Evolutionary conservation across 2,797 vertebrate genomes (phyloP).

Genomic region (Enteromius paludinosus): DNA sequence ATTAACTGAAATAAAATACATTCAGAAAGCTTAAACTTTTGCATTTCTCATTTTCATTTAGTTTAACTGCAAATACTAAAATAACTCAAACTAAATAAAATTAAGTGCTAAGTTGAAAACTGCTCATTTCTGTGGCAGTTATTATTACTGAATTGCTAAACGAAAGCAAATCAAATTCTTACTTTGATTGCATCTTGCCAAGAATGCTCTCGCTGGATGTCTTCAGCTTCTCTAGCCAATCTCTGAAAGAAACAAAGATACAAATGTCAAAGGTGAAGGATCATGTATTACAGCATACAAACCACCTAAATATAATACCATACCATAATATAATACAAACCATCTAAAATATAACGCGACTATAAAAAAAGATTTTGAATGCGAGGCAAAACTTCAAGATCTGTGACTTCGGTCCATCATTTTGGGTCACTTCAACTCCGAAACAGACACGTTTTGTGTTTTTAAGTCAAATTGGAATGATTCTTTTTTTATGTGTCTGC

Average conservation of each 20-base stretch:
- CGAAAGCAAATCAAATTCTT: not conserved
- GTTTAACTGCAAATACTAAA: not conserved
- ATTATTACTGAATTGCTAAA: not conserved
- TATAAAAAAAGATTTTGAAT: not conserved
- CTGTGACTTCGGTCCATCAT: not conserved
- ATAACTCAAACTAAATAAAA: too few relatives aligned
- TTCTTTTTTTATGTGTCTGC: not conserved
- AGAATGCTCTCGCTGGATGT: slow-evolving; percentile 90
- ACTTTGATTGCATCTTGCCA: slow-evolving; percentile 94
- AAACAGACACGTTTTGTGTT: not conserved
- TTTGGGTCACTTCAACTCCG: not conserved
- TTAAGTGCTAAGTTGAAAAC: too few relatives aligned
- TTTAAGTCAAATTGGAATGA: not conserved
- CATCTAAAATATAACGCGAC: not conserved
- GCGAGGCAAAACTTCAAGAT: not conserved
- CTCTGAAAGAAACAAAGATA: slow-evolving; percentile 78
- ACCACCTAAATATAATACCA: too few relatives aligned
- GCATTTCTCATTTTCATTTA: not conserved
- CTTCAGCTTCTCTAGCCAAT: slow-evolving; percentile 90
- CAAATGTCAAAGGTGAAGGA: slow-evolving; percentile 62
- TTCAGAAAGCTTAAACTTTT: too few relatives aligned
- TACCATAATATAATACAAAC: too few relatives aligned
- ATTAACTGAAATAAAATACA: too few relatives aligned
- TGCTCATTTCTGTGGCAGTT: not conserved
- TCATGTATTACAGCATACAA: slow-evolving; percentile 58